Evolutionary conservation across 1,140 invertebrate species (phyloP), one percentile per base, ranked within the genome.

Genomic region (Magallana ariakensis): DNA sequence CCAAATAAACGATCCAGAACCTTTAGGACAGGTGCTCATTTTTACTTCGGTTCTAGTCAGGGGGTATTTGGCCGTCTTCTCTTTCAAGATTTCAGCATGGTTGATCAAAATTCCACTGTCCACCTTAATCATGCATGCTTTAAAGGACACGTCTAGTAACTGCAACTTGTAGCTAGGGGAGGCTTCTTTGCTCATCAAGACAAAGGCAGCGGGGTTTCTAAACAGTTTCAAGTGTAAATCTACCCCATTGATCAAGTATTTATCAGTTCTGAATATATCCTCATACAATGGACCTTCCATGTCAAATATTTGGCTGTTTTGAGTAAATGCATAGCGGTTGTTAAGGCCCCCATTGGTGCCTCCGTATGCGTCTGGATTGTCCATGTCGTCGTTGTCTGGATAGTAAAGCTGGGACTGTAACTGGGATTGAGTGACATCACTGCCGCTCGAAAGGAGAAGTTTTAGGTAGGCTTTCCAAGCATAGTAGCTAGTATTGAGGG

Each of bases 211-310:
- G 60, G 84, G 70, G 19, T 19, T 85, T 33, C 84, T 26, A 56
- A 85, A 85, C n/a, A 88, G 62, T 86, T 86, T 88, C 7, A 88
- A 46, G 56, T 85, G 80, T 75, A 88, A 19, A 62, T 88, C 85
- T 7, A 88, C 84, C 0, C 87, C 87, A 53, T 88, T 85, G 53
- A 88, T n/a, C 11, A 88, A 60, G 46, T 88, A 88, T 33, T 85
- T 85, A 26, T 88, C 84, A 11, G 83, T 16, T 53, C 22, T 13
- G 19, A 88, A 88, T 8, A 83, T 57, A n/a, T 88, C 87, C 84
- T 85, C 84, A 46, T 85, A 82, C 16, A 88, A 26, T 0, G 87
- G 81, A 54, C 87, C 87, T 83, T 88, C 87, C 81, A 88, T 13
- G 46, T 88, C 87, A 19, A 88, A 85, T 33, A 82, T 62, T 19